Percentiles rank a stretch among this genome's conserved stretches.
Conservation (phyloP, 1,140 invertebrate genomes). For the Leguminivora glycinivorella region DNA sequence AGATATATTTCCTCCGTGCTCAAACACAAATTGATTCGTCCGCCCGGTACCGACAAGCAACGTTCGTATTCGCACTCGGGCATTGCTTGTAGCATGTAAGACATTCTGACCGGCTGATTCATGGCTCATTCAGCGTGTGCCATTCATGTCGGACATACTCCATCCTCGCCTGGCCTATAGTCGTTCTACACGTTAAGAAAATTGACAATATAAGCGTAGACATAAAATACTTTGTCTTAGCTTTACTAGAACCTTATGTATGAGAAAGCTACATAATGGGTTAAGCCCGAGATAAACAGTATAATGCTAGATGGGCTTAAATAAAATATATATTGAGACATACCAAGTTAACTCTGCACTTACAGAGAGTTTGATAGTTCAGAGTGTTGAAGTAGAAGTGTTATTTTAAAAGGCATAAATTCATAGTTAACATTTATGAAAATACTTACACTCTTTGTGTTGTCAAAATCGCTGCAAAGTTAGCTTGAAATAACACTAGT, state of each 20-base stretch:
- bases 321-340: not conserved
- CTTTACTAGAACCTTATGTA: not conserved
- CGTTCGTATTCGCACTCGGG: conserved; percentile 24
- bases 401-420: no score
- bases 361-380: no score
- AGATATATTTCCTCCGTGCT: not conserved
- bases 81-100: conserved; percentile 24
- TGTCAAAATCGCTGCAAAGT: no score
- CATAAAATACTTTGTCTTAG: not conserved
- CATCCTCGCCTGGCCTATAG: conserved; percentile 1
- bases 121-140: conserved; percentile 28
- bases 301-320: not conserved
- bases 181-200: not conserved
- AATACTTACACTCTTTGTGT: no score
- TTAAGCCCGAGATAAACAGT: no score
- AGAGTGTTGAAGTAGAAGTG: no score
- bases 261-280: not conserved
- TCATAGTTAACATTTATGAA: no score
- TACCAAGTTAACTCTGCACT: no score
- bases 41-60: conserved; percentile 13
- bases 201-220: conserved; percentile 5
- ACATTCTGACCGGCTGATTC: conserved; percentile 27
- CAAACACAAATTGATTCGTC: conserved; percentile 26
- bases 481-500: no score
- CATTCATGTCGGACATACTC: conserved; percentile 23